These are phyloP conservation scores for Terebella lapidaria DNA, from an alignment of 2,888 invertebrate genomes.

Conservation along the genomic window DNA sequence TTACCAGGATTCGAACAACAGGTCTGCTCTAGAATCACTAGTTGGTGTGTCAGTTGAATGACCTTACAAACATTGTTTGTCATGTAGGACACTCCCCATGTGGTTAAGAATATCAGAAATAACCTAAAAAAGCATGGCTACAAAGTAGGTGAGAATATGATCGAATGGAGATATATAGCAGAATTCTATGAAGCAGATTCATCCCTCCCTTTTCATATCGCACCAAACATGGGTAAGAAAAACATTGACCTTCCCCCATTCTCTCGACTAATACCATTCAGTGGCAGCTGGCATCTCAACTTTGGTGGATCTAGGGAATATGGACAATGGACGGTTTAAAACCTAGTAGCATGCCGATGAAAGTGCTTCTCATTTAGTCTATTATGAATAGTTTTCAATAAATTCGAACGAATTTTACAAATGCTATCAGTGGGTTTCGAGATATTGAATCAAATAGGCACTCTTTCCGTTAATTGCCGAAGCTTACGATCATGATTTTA, in stretches of 20 bases:
- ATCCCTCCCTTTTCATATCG: not conserved
- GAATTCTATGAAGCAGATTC: slow-evolving; percentile 10
- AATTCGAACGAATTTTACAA: no score
- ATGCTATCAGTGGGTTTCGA: no score
- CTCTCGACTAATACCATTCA: not conserved
- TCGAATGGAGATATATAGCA: slow-evolving; percentile 4
- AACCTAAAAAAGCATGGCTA: slow-evolving; percentile 10
- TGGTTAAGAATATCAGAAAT: slow-evolving; percentile 11
- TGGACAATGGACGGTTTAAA: no score
- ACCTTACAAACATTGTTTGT: slow-evolving; percentile 5
- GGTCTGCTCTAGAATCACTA: not conserved
- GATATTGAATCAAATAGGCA: no score
- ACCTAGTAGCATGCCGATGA: no score
- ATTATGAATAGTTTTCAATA: no score
- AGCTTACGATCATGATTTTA: no score
- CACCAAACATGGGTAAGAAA: not conserved
- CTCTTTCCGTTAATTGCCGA: no score
- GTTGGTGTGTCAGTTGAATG: slow-evolving; percentile 4
- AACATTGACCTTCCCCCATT: not conserved
- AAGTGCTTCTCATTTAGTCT: no score
- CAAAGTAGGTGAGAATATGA: not conserved
- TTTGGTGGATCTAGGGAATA: no score
- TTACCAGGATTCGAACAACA: slow-evolving; percentile 16
- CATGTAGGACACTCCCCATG: slow-evolving; percentile 12
- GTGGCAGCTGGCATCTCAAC: slow-evolving; percentile 4